Base-by-base conservation (phyloP, 2,888 invertebrate species). In the Drosophila nr. perissopoda region DNA sequence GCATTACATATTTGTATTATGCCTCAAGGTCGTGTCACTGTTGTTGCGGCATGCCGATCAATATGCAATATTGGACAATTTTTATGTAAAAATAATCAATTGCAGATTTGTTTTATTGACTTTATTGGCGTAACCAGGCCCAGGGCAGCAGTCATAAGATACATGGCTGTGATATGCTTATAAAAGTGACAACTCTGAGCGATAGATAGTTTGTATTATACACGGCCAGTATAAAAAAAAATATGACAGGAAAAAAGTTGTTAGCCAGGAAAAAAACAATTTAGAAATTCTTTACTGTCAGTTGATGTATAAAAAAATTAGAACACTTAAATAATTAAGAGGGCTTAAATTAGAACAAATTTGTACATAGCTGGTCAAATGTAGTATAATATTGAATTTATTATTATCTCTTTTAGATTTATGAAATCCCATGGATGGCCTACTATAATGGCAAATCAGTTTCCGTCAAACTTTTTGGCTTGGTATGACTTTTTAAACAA, bases 1-100 rank as follows among this genome's bases (percentile, higher is more conserved):
- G 86, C 90, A 87, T 87, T 90, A 90, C 90, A 90, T 74, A 76
- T 87, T 83, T 71, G 64, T 60, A 80, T 72, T 80, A 64, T 79
- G 90, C 86, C 87, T 83, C 87, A 87, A 90, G 87, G 88, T 86
- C 87, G 83, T 83, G 77, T 83, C 76, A 71, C 58, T 73, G 72
- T 56, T 67, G 29, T 57, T 61, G 58, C 74, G 54, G 66, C 72
- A 78, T 65, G 80, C 68, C 76, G 77, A 66, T 62, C 69, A 54
- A 38, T 83, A 71, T 81, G 76, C 76, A 67, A 81, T 89, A 71
- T 79, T 75, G 70, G 73, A 79, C 82, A 80, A 87, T 75, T 81
- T 81, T 74, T 80, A 81, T 81, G 82, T 64, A 80, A 81, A 80
- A 79, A 79, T 84, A 89, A 85, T 87, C 89, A 89, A 85, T 82